Conservation (phyloP, 92 coral and sea anemone genomes). For the Phenganax marumi region DNA sequence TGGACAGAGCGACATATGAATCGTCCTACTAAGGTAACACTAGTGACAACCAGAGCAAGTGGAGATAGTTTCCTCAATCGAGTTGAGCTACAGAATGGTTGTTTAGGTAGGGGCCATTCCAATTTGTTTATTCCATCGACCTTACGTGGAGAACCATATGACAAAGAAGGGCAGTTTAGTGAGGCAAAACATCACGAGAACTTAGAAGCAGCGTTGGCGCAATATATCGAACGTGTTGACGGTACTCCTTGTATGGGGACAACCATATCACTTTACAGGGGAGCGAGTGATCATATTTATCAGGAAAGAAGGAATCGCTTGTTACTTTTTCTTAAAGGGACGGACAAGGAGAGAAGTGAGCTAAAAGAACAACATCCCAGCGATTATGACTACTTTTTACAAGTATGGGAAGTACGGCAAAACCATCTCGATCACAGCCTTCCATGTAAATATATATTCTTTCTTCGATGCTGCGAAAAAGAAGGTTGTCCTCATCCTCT, state of each 20-base stretch:
- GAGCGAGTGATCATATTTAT: slow-evolving; percentile 33
- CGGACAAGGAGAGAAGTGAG: slow-evolving; percentile 47
- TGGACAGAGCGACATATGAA: slow-evolving; percentile 45
- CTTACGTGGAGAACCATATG: slow-evolving; percentile 54
- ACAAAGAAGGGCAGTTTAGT: slow-evolving; percentile 44
- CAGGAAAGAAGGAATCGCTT: slow-evolving; percentile 33
- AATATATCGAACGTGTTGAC: slow-evolving; percentile 62
- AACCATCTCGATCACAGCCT: slow-evolving; percentile 47
- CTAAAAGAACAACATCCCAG: slow-evolving; percentile 26
- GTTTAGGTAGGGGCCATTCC: slow-evolving; percentile 49
- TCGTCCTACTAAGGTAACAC: slow-evolving; percentile 52
- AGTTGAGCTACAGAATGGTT: slow-evolving; percentile 61
- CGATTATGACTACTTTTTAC: slow-evolving; percentile 35
- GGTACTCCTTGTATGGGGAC: slow-evolving; percentile 58
- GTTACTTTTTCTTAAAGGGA: slow-evolving; percentile 46
- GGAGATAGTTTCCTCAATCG: slow-evolving; percentile 59
- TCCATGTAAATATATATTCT: slow-evolving; percentile 50
- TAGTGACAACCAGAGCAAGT: slow-evolving; percentile 57
- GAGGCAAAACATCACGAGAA: slow-evolving; percentile 52
- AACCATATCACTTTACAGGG: slow-evolving; percentile 47
- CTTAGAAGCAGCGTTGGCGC: slow-evolving; percentile 55
- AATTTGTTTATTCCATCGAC: slow-evolving; percentile 67
- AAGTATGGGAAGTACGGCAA: slow-evolving; percentile 49
- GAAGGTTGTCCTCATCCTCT: slow-evolving; percentile 50
- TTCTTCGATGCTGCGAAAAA: slow-evolving; percentile 43